These are phyloP conservation scores for Clarias magur DNA, from an alignment of 2,113 vertebrate species.

Conservation along the genomic window DNA sequence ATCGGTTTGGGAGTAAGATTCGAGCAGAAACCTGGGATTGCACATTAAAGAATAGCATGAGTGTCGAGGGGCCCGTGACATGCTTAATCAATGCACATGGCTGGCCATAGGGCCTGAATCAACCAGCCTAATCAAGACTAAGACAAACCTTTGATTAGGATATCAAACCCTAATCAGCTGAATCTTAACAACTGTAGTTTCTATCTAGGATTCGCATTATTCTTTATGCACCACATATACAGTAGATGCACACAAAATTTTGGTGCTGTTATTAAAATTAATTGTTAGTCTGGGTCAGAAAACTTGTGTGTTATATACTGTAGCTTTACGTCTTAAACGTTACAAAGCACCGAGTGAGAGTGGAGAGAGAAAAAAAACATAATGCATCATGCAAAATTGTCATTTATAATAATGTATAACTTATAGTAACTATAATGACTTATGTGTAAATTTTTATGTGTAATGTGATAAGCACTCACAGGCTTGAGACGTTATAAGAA, in stretches of 20 bases:
- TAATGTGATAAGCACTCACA: no score
- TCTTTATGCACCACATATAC: conserved; percentile 46
- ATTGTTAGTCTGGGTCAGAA: background rate
- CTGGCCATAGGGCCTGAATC: background rate
- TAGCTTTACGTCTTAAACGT: no score
- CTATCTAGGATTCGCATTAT: conserved; percentile 55
- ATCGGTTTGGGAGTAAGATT: background rate
- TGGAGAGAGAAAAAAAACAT: background rate
- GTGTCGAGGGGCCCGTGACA: background rate
- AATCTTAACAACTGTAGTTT: conserved; percentile 28
- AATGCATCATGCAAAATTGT: no score
- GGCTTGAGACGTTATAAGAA: no score
- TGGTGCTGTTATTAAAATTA: background rate
- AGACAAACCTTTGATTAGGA: conserved; percentile 53
- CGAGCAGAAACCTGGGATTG: background rate
- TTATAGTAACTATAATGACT: no score
- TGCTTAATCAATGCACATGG: background rate
- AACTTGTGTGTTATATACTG: background rate
- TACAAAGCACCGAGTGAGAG: background rate
- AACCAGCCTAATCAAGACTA: conserved; percentile 58
- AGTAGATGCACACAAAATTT: conserved; percentile 47
- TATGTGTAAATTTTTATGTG: no score
- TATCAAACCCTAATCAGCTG: conserved; percentile 57
- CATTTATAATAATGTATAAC: no score
- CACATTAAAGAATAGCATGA: background rate